Conservation (phyloP, 2,888 invertebrate genomes). For the Cinara cedri region DNA sequence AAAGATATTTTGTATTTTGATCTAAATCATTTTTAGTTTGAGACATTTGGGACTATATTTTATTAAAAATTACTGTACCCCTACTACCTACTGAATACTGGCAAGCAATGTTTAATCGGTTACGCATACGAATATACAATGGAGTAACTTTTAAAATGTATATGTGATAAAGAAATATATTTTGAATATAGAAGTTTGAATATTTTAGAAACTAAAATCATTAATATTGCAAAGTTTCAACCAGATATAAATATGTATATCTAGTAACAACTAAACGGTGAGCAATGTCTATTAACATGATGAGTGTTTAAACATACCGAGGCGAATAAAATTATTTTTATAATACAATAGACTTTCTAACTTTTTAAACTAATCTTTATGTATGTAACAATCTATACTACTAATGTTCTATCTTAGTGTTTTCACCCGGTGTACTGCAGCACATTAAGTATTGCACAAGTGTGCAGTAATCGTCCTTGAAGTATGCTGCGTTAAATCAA, state of each 20-base stretch:
- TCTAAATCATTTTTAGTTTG: slow-evolving; percentile 24
- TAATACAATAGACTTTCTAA: neutral
- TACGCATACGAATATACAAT: neutral
- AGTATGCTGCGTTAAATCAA: too few species aligned
- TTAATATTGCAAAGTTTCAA: slow-evolving; percentile 28
- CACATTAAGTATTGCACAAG: too few species aligned
- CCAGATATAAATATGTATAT: slow-evolving; percentile 17
- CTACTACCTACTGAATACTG: too few species aligned
- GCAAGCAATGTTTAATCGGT: slow-evolving; percentile 22
- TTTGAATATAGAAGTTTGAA: slow-evolving; percentile 24
- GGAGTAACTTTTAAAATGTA: slow-evolving; percentile 24
- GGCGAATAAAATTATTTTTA: slow-evolving; percentile 11
- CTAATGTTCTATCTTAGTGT: too few species aligned
- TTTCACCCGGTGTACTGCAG: too few species aligned
- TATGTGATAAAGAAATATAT: neutral
- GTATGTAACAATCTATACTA: too few species aligned
- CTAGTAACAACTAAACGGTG: slow-evolving; percentile 3
- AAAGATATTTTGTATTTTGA: neutral
- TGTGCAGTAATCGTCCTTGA: too few species aligned
- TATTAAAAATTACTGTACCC: slow-evolving; percentile 11
- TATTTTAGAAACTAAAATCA: slow-evolving; percentile 23
- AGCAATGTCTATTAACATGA: neutral
- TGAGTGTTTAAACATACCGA: neutral
- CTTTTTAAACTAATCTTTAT: neutral
- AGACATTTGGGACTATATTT: slow-evolving; percentile 7